A percentile compares a stretch with the other conserved stretches of the same genome.
Conservation (phyloP, 2,888 invertebrate species). For the Eristalis arbustorum region DNA sequence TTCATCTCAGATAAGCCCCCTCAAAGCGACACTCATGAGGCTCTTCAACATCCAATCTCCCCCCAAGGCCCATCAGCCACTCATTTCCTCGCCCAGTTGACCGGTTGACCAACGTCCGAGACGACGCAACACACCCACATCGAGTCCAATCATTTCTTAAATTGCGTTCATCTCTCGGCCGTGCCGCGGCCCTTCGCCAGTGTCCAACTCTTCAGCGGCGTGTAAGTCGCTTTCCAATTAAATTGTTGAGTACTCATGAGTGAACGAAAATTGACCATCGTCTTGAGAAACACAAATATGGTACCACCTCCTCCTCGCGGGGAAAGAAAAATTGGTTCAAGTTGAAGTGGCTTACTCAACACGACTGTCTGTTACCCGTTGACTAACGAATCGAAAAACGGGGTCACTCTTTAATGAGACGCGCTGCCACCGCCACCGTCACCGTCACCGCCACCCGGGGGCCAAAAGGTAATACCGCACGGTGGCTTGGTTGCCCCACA, state of each 20-base stretch:
- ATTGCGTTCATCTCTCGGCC: not conserved
- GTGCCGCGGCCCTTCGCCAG: not conserved
- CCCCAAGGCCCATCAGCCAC: not conserved
- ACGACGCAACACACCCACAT: not conserved
- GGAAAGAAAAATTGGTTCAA: conserved; percentile 38
- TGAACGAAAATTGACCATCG: conserved; percentile 27
- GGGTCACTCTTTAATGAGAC: conserved; percentile 26
- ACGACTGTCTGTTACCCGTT: conserved; percentile 14
- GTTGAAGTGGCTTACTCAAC: conserved; percentile 43
- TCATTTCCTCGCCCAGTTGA: not conserved
- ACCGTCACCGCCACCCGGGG: too few species aligned
- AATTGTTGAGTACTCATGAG: conserved; percentile 55
- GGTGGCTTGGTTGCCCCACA: conserved; percentile 23
- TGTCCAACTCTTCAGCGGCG: not conserved
- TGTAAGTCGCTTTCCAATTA: conserved; percentile 44
- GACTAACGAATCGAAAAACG: conserved; percentile 41
- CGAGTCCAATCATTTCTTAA: not conserved
- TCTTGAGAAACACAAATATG: not conserved
- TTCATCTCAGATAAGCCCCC: not conserved
- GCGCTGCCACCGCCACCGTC: not conserved
- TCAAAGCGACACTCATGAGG: not conserved
- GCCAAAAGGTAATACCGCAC: not conserved
- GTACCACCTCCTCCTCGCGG: not conserved
- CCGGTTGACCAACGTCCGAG: not conserved
- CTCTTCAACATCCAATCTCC: not conserved